Conservation (phyloP, 1,140 invertebrate genomes). For the Drosophila kepulauana region DNA sequence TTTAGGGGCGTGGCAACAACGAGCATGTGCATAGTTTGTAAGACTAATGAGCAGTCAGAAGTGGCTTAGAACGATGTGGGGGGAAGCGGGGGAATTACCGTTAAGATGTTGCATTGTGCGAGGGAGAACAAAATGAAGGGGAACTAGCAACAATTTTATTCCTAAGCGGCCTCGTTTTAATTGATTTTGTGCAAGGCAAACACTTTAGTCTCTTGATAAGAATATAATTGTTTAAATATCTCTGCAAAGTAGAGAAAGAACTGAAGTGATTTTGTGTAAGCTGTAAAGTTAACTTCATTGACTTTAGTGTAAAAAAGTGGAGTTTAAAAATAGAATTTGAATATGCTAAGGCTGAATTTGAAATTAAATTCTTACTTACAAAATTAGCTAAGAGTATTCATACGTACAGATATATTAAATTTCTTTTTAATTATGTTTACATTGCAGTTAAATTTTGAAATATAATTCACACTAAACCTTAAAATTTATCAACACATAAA, state of each 20-base stretch:
- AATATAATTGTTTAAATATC: constrained; percentile 8
- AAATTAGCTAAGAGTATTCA: no score
- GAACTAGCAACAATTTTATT: constrained; percentile 15
- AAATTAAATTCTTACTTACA: no score
- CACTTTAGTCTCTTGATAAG: constrained; percentile 4
- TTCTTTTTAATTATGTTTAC: no score
- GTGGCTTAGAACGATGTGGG: constrained; percentile 2
- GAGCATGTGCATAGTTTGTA: constrained; percentile 47
- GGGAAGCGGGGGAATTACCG: neutral
- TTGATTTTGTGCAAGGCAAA: constrained; percentile 15
- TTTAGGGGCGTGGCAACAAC: constrained; percentile 5
- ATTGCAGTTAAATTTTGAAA: no score
- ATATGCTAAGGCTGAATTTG: no score
- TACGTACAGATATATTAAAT: no score
- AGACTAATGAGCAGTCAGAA: constrained; percentile 53
- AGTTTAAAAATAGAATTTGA: no score
- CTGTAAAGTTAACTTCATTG: neutral
- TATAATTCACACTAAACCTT: no score
- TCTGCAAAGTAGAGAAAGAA: neutral
- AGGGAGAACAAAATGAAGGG: constrained; percentile 16
- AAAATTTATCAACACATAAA: no score
- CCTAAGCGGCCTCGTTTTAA: constrained; percentile 1
- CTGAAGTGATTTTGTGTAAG: neutral
- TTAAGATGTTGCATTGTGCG: constrained; percentile 33
- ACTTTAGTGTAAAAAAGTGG: neutral